These are phyloP conservation scores for Sebastes kiyomatsui DNA, from an alignment of 2,797 vertebrate genomes.

Conservation along the genomic window DNA sequence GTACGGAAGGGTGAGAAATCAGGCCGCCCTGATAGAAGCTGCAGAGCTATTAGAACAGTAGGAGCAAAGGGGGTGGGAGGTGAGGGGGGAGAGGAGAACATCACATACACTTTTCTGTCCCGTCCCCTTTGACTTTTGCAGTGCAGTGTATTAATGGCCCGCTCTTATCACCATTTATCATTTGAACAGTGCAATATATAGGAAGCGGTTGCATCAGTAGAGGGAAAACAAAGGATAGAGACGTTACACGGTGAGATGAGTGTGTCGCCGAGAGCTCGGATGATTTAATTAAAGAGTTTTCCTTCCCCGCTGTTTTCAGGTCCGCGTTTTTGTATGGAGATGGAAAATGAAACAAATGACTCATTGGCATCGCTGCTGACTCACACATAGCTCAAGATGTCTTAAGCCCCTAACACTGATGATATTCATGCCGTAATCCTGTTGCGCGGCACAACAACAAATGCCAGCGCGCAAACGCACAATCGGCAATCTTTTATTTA, in stretches of 20 bases:
- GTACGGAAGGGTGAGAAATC: conserved; percentile 52
- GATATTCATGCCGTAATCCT: conserved; percentile 14
- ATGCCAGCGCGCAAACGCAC: background rate
- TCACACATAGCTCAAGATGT: conserved; percentile 55
- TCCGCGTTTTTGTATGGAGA: conserved; percentile 47
- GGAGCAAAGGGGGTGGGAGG: background rate
- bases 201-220: conserved; percentile 64
- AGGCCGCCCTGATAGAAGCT: conserved; percentile 49
- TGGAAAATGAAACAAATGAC: conserved; percentile 63
- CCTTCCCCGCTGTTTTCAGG: conserved; percentile 46
- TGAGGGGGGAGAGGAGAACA: conserved; percentile 16
- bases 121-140: conserved; percentile 74
- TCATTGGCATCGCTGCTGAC: conserved; percentile 58
- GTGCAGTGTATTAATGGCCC: conserved; percentile 78
- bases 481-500: conserved; percentile 46
- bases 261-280: conserved; percentile 56
- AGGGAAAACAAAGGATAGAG: conserved; percentile 75
- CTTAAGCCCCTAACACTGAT: conserved; percentile 32
- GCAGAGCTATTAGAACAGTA: conserved; percentile 61
- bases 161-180: conserved; percentile 81
- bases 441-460: conserved; percentile 24
- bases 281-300: conserved; percentile 69
- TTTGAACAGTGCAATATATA: conserved; percentile 77
- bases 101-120: conserved; percentile 75
- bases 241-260: conserved; percentile 55